A percentile compares a stretch with the other conserved stretches of the same genome.
Conservation (phyloP, 2,888 invertebrate genomes). For the Lithophane ornitopus region DNA sequence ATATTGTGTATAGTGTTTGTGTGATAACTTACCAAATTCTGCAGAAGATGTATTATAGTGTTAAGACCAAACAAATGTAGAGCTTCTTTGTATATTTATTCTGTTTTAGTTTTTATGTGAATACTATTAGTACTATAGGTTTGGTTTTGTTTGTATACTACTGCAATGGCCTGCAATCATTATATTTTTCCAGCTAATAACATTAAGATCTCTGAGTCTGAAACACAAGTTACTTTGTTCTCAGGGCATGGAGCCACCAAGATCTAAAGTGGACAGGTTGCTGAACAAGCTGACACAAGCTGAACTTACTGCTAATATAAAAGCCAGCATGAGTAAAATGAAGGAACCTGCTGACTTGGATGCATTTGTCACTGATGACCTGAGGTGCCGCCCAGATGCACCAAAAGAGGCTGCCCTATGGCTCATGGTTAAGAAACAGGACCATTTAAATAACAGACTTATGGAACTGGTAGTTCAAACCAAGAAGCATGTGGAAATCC, state of each 20-base stretch:
- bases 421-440: constrained; percentile 85
- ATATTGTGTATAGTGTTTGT: constrained; percentile 1
- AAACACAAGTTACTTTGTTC: constrained; percentile 3
- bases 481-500: constrained; percentile 79
- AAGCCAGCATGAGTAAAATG: constrained; percentile 73
- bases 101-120: not conserved
- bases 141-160: constrained; percentile 6
- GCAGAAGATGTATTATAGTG: not conserved
- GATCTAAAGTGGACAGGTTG: constrained; percentile 76
- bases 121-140: not conserved
- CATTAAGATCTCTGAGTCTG: not conserved
- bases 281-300: constrained; percentile 78
- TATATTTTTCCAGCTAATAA: not conserved
- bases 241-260: constrained; percentile 47
- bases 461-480: constrained; percentile 79
- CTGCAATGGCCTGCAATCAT: not conserved
- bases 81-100: constrained; percentile 16
- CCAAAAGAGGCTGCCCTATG: constrained; percentile 81
- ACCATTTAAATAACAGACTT: constrained; percentile 80
- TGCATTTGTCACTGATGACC: constrained; percentile 78
- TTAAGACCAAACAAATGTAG: not conserved
- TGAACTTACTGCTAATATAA: constrained; percentile 81
- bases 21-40: not conserved
- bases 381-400: constrained; percentile 77
- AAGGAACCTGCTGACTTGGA: constrained; percentile 81